Evolutionary conservation across 2,888 invertebrate species (phyloP), one percentile per base, ranked within the genome.

Genomic region (Acanthacorydalis orientalis): DNA sequence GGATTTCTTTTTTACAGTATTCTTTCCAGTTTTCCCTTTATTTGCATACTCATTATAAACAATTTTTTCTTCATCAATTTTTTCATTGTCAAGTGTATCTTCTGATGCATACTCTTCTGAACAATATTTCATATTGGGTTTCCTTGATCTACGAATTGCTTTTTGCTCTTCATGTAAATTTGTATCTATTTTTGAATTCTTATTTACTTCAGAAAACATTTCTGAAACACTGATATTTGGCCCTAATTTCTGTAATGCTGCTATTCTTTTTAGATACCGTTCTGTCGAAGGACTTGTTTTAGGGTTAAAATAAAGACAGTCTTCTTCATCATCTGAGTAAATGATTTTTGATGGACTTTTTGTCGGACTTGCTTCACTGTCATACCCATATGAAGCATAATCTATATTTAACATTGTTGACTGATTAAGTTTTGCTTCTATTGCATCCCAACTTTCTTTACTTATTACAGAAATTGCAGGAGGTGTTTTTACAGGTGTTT

Each of bases 391-490:
- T 1, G 54, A 54, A 52, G 58, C 54, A 48, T 56, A 58, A 50
- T 59, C 55, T 7, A 60, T 50, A 46, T 53, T 55, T n/a, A 57
- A 49, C 35, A 44, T 34, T 48, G 59, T 55, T 54, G 59, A 59
- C 48, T 59, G 53, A 44, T 59, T 60, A 42, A 65, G 52, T 49
- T 61, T 59, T 3, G 64, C 64, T 53, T 66, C 66, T 14, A 66
- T 52, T 4, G 60, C 63, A 48, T 64, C 64, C 60, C 64, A 67
- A 51, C 54, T 61, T 47, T 60, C 64, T 51, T 61, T 59, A 50
- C 63, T 65, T 23, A 64, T 55, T 14, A 60, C 60, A 4, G 60
- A 52, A 32, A 49, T 51, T 34, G 9, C 23, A 12, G 42, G 15
- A 42, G 23, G 23, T 23, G 23, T 23, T 23, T 23, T 23, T 23